These are phyloP conservation scores for Willisornis vidua DNA, from an alignment of 2,113 vertebrate genomes.

Conservation along the genomic window DNA sequence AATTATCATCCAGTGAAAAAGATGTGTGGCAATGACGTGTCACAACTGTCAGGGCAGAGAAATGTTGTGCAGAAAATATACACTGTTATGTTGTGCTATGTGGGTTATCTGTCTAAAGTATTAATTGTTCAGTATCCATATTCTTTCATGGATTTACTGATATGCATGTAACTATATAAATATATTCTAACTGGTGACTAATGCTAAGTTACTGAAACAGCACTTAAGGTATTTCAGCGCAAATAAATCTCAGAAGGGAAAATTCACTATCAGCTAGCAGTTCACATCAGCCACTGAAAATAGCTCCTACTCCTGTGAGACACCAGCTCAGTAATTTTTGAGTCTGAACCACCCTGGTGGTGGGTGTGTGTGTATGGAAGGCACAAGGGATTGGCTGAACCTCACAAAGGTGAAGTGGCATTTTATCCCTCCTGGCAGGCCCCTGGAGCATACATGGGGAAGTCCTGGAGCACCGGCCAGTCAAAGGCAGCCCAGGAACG, in stretches of 20 bases:
- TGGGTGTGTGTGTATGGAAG: not conserved
- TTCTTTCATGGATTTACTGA: not conserved
- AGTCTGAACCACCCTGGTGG: not conserved
- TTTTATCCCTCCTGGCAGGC: not conserved
- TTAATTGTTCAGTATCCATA: not conserved
- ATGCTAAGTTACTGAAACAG: not conserved
- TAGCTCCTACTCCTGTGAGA: not conserved
- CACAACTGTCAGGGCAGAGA: not conserved
- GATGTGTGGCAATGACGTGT: not conserved
- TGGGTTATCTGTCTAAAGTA: not conserved
- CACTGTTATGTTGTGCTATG: not conserved
- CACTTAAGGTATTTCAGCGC: accelerated
- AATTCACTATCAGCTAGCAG: not conserved
- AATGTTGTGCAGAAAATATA: not conserved
- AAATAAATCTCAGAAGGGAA: not conserved
- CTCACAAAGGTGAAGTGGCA: not conserved
- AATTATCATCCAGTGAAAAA: not conserved
- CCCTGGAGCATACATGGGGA: not conserved
- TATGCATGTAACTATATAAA: not conserved
- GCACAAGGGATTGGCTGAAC: not conserved
- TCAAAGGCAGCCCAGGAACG: not conserved
- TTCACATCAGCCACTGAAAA: not conserved
- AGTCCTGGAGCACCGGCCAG: not conserved
- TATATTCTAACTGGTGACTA: not conserved
- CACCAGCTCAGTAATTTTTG: not conserved